These are phyloP conservation scores for Aethes cnicana DNA, from an alignment of 2,888 invertebrate species.

Conservation along the genomic window DNA sequence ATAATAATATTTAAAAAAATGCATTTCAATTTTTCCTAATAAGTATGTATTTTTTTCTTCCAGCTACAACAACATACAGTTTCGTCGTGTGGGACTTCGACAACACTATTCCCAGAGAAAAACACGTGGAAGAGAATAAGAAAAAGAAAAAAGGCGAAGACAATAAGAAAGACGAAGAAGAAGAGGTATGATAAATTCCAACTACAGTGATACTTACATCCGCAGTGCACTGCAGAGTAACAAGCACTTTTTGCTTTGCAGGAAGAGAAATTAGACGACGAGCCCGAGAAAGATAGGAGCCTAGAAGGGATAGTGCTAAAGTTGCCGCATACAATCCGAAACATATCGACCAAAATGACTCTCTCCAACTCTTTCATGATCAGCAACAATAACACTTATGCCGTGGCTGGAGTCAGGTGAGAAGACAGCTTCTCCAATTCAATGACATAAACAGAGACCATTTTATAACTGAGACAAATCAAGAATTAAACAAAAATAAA, in stretches of 20 bases:
- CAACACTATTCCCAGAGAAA: conserved; percentile 66
- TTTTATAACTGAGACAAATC: too few relatives aligned
- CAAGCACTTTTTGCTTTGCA: conserved; percentile 34
- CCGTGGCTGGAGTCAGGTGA: conserved; percentile 95
- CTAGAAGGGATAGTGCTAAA: conserved; percentile 85
- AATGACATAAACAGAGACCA: neutral
- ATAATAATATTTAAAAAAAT: too few relatives aligned
- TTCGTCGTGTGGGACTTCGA: conserved; percentile 92
- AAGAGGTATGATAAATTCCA: conserved; percentile 50
- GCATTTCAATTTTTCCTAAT: neutral
- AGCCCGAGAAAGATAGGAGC: conserved; percentile 60
- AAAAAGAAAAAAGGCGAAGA: conserved; percentile 48
- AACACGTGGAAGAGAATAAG: conserved; percentile 52
- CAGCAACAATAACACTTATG: conserved; percentile 94
- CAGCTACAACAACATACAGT: conserved; percentile 90
- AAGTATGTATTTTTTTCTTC: conserved; percentile 31
- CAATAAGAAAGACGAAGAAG: conserved; percentile 48
- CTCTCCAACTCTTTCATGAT: conserved; percentile 95
- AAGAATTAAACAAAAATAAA: too few relatives aligned
- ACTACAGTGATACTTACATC: too few relatives aligned
- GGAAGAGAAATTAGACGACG: conserved; percentile 62
- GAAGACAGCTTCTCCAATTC: neutral
- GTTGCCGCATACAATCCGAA: conserved; percentile 93
- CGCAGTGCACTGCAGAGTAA: too few relatives aligned
- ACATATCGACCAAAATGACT: conserved; percentile 95